A percentile compares a stretch with the other conserved stretches of the same genome.
These are phyloP conservation scores for Entomyzon cyanotis DNA, from an alignment of 2,113 vertebrate species.

Conservation along the genomic window DNA sequence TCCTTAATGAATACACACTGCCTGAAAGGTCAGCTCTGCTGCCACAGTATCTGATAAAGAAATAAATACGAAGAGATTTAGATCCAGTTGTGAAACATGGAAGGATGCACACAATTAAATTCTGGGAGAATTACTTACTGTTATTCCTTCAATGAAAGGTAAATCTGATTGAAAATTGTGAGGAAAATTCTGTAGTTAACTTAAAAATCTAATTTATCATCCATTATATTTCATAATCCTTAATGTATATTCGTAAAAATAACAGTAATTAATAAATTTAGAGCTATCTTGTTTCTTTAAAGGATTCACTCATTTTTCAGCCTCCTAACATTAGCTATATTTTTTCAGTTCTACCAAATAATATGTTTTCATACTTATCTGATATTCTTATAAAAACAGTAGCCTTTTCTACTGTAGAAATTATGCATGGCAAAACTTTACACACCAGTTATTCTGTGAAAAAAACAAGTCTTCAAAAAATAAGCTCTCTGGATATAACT, in stretches of 20 bases:
- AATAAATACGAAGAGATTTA: neutral
- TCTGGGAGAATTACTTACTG: neutral
- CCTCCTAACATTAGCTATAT: neutral
- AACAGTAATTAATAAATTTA: neutral
- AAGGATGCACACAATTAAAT: neutral
- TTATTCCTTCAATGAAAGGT: neutral
- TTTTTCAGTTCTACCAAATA: neutral
- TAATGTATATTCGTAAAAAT: neutral
- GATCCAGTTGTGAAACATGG: neutral
- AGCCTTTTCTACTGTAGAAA: neutral
- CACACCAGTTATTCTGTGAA: neutral
- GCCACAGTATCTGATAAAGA: neutral
- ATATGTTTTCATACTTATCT: neutral
- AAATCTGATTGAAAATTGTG: neutral
- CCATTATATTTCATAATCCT: neutral
- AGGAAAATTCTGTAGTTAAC: neutral
- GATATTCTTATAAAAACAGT: neutral
- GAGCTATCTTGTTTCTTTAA: neutral
- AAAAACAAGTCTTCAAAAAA: neutral
- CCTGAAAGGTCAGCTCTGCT: neutral
- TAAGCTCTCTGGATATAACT: neutral
- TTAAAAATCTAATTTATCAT: neutral
- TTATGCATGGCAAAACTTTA: neutral
- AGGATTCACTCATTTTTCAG: neutral
- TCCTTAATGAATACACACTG: neutral